Evolutionary conservation across 2,113 vertebrate species (phyloP).

Genomic region (Toxotes chatareus): DNA sequence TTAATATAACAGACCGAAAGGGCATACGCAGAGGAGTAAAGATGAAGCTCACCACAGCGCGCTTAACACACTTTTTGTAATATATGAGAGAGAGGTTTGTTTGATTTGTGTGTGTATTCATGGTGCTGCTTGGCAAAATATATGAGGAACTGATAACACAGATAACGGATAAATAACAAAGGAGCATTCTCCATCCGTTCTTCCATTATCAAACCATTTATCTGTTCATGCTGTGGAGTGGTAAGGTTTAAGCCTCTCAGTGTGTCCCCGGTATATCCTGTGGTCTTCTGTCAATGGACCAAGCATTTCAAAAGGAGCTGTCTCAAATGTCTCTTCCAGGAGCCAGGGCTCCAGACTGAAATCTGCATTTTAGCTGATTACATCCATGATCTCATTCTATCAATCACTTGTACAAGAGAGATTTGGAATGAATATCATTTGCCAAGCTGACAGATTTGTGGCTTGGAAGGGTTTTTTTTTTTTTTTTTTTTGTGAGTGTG

Average conservation of each 20-base stretch:
- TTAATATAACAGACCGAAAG: conserved; percentile 38
- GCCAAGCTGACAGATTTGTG: conserved; percentile 31
- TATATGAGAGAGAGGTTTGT: neutral
- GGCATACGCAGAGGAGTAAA: neutral
- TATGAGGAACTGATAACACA: neutral
- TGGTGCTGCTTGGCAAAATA: neutral
- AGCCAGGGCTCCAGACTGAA: neutral
- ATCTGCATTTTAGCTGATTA: neutral
- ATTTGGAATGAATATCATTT: conserved; percentile 4
- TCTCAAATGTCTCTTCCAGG: neutral
- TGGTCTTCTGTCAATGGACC: neutral
- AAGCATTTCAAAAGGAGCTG: neutral
- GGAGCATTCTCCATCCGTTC: neutral
- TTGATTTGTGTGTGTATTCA: neutral
- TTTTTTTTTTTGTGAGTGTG: neutral
- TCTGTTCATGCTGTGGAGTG: neutral
- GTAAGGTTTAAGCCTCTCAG: neutral
- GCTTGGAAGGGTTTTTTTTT: neutral
- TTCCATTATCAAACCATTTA: neutral
- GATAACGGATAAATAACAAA: neutral
- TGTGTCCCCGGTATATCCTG: neutral
- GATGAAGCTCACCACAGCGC: neutral
- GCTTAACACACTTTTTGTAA: neutral
- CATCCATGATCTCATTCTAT: conserved; percentile 1
- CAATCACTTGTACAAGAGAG: conserved; percentile 18